Percentiles rank a stretch among this genome's conserved stretches.
phyloP scores from a whole-genome alignment of 2,888 invertebrate species.

The Onthophagus sagittarius region DNA sequence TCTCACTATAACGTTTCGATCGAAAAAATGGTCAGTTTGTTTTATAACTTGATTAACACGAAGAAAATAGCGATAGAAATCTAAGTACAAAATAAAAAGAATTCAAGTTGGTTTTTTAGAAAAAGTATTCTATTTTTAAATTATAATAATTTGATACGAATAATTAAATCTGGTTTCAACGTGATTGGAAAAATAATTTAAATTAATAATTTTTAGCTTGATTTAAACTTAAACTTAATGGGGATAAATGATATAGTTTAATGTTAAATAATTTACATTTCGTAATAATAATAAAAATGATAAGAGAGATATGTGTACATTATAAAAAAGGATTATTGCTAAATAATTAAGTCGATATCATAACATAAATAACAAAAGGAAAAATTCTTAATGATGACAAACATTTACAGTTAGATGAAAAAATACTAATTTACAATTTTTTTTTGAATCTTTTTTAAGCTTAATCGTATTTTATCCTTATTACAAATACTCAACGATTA shows the following conservation, averaged over 20 bases:
- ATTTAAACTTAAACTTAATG: too few species aligned
- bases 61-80: too few species aligned
- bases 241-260: not conserved
- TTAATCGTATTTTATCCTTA: conserved; percentile 14
- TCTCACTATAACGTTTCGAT: not conserved
- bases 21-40: not conserved
- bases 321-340: conserved; percentile 23
- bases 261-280: not conserved
- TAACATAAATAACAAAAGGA: conserved; percentile 16
- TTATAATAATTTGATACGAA: too few species aligned
- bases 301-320: conserved; percentile 1
- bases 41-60: not conserved
- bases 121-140: too few species aligned
- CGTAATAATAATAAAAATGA: conserved; percentile 14
- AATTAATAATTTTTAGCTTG: too few species aligned
- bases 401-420: not conserved
- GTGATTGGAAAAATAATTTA: too few species aligned
- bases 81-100: too few species aligned
- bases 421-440: not conserved
- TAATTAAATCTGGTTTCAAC: too few species aligned
- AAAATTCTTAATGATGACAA: not conserved
- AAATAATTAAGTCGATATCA: conserved; percentile 20
- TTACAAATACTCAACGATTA: conserved; percentile 24
- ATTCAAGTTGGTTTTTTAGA: too few species aligned
- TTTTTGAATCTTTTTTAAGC: conserved; percentile 4